Evolutionary conservation across 2,888 invertebrate genomes (phyloP).

Genomic region (Eupithecia vulgata): DNA sequence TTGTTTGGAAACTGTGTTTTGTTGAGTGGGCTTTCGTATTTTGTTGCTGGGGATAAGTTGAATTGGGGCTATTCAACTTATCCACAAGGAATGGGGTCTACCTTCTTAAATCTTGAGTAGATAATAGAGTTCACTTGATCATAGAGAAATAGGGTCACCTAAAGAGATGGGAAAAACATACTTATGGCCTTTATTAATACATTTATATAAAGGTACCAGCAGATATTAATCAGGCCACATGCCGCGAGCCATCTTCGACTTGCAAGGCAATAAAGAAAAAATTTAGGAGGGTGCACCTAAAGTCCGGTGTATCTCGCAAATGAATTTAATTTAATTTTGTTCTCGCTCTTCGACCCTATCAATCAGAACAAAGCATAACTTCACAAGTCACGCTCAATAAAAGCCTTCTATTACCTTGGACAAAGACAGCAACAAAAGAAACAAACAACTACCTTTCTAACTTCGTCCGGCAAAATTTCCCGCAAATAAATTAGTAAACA

Average conservation of each 20-base stretch:
- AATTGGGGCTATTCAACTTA: not conserved
- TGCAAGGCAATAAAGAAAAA: not conserved
- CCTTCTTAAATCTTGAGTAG: not conserved
- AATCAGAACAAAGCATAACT: not conserved
- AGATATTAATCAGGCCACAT: not conserved
- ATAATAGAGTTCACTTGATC: not conserved
- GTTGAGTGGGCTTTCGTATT: not conserved
- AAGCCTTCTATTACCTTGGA: not conserved
- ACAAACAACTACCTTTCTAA: not conserved
- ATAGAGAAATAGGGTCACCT: not conserved
- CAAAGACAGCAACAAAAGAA: not conserved
- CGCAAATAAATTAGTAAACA: slow-evolving; percentile 6
- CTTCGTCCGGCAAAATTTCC: not conserved
- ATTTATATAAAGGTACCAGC: not conserved
- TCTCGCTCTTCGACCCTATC: not conserved
- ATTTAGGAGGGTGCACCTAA: not conserved
- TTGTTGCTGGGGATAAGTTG: not conserved
- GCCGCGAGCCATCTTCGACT: not conserved
- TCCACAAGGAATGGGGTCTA: not conserved
- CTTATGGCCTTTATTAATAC: not conserved
- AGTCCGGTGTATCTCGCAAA: not conserved
- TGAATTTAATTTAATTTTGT: not conserved
- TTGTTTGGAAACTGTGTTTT: slow-evolving; percentile 2
- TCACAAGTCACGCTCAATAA: not conserved
- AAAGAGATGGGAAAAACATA: not conserved